These are phyloP conservation scores for Neria commutata DNA, from an alignment of 2,888 invertebrate genomes.

Conservation along the genomic window DNA sequence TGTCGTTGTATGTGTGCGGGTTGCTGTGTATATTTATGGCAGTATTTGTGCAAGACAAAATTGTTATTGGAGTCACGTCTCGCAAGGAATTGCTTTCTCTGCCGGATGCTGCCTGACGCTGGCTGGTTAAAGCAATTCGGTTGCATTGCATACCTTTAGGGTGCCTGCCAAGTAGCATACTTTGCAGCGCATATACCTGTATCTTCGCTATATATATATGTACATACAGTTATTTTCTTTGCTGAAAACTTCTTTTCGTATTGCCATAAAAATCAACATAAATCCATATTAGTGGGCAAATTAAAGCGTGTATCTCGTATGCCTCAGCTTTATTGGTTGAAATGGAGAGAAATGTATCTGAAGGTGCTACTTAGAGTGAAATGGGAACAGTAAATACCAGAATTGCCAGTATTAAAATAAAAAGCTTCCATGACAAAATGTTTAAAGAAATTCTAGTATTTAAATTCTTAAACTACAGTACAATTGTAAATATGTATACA, in stretches of 20 bases:
- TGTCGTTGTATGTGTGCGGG: neutral
- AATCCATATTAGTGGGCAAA: slow-evolving; percentile 45
- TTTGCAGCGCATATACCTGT: slow-evolving; percentile 11
- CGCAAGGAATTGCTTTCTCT: slow-evolving; percentile 29
- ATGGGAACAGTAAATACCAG: neutral
- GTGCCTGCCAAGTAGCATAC: neutral
- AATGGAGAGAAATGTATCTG: too few relatives aligned
- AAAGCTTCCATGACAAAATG: neutral
- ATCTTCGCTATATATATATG: neutral
- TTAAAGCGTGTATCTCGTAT: slow-evolving; percentile 34
- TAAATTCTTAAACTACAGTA: too few relatives aligned
- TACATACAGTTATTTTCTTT: neutral
- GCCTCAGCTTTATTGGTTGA: neutral
- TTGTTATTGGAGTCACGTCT: slow-evolving; percentile 29
- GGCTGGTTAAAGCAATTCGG: slow-evolving; percentile 29
- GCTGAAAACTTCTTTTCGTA: slow-evolving; percentile 14
- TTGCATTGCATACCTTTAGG: slow-evolving; percentile 15
- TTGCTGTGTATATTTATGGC: neutral
- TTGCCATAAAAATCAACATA: slow-evolving; percentile 40
- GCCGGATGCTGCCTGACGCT: too few relatives aligned
- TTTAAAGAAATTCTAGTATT: too few relatives aligned
- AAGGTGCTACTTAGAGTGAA: too few relatives aligned
- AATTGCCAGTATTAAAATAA: neutral
- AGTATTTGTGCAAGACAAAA: too few relatives aligned
- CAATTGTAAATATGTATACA: too few relatives aligned